Evolutionary conservation across 2,113 vertebrate species (phyloP).

Genomic region (Nanorana parkeri): DNA sequence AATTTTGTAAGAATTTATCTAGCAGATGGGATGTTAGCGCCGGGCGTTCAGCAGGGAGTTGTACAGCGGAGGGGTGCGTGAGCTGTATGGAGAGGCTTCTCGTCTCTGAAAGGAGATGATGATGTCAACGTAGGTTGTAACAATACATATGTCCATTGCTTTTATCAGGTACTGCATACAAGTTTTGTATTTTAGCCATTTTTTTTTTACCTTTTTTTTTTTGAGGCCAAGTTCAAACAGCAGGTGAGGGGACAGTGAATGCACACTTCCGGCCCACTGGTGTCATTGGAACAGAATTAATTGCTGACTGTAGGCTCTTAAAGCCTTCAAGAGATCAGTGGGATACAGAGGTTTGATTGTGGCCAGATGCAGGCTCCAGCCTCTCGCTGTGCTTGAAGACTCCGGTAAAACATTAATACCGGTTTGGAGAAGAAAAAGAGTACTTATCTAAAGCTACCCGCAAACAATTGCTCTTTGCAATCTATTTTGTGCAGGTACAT

Average conservation of each 20-base stretch:
- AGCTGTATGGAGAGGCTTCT: slow-evolving; percentile 14
- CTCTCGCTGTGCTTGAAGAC: slow-evolving; percentile 42
- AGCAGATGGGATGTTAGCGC: slow-evolving; percentile 48
- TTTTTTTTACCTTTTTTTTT: slow-evolving; percentile 1
- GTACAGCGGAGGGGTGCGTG: slow-evolving; percentile 10
- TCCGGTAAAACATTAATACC: slow-evolving; percentile 32
- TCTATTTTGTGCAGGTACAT: neutral
- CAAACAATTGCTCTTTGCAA: slow-evolving; percentile 12
- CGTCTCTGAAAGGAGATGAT: neutral
- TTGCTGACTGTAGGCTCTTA: slow-evolving; percentile 42
- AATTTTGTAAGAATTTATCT: slow-evolving; percentile 54
- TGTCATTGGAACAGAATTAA: slow-evolving; percentile 45
- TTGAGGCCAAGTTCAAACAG: slow-evolving; percentile 23
- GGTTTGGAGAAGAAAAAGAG: neutral
- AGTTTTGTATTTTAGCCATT: slow-evolving; percentile 23
- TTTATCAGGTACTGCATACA: neutral
- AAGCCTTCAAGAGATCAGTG: slow-evolving; percentile 49
- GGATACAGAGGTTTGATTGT: slow-evolving; percentile 30
- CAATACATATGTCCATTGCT: slow-evolving; percentile 18
- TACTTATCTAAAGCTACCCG: slow-evolving; percentile 36
- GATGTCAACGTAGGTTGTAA: neutral
- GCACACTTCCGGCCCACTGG: neutral
- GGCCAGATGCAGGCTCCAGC: slow-evolving; percentile 31
- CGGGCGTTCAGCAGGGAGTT: slow-evolving; percentile 6
- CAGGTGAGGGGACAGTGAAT: slow-evolving; percentile 12